Percentiles rank a stretch among this genome's conserved stretches.
Conservation (phyloP, 2,797 vertebrate genomes). For the Sphaeramia orbicularis region DNA sequence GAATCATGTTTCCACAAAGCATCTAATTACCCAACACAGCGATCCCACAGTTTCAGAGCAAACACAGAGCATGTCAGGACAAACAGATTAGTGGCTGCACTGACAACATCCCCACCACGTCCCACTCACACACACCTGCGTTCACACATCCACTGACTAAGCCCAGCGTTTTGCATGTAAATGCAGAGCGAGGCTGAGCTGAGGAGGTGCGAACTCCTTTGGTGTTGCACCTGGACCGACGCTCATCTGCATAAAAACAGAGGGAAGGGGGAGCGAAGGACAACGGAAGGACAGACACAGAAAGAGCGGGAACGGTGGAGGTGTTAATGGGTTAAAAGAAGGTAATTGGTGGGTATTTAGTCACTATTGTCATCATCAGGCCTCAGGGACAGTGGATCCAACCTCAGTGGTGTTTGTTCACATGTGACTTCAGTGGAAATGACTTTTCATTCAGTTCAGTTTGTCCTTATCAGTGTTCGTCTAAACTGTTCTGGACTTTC, state of each 20-base stretch:
- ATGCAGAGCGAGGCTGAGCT: constrained; percentile 71
- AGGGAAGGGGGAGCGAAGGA: constrained; percentile 3
- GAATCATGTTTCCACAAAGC: constrained; percentile 53
- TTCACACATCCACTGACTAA: constrained; percentile 74
- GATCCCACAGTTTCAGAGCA: constrained; percentile 51
- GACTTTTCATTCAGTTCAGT: constrained; percentile 25
- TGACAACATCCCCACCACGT: constrained; percentile 54
- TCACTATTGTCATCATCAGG: constrained; percentile 59
- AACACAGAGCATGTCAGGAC: constrained; percentile 61
- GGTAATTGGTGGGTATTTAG: constrained; percentile 75
- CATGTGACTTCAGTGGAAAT: constrained; percentile 34
- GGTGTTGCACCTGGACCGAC: constrained; percentile 78
- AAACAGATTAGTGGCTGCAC: constrained; percentile 69
- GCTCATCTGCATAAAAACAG: constrained; percentile 71
- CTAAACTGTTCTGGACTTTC: background rate
- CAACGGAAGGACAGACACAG: constrained; percentile 39
- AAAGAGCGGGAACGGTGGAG: constrained; percentile 46
- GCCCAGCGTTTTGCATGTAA: constrained; percentile 83
- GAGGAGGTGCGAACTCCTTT: constrained; percentile 82
- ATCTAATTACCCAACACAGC: constrained; percentile 55
- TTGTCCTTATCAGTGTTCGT: background rate
- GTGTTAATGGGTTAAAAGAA: constrained; percentile 79
- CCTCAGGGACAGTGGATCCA: constrained; percentile 62
- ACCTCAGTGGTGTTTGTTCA: constrained; percentile 59
- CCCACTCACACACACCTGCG: constrained; percentile 72